Evolutionary conservation across 1,140 invertebrate genomes (phyloP).

Genomic region (Camponotus vicinus): DNA sequence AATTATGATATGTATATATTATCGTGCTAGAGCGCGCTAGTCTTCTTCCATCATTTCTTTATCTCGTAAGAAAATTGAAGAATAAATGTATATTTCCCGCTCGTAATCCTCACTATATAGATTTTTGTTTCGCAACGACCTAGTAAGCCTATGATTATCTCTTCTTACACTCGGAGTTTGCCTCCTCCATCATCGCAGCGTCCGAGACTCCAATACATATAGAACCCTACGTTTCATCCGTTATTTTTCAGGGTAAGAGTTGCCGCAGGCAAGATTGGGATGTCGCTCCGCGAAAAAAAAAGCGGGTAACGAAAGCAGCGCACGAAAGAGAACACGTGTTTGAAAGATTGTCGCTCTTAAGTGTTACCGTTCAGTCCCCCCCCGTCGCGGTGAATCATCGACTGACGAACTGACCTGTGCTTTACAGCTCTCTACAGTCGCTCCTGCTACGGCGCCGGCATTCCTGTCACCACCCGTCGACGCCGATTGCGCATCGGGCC

Average conservation of each 20-base stretch:
- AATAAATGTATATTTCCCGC: background rate
- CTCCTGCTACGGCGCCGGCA: slow-evolving; percentile 47
- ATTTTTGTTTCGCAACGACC: background rate
- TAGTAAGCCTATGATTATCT: background rate
- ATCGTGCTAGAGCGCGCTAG: background rate
- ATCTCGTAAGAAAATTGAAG: background rate
- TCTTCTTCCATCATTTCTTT: background rate
- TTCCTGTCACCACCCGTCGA: slow-evolving; percentile 6
- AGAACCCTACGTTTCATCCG: background rate
- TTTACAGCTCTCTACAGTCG: slow-evolving; percentile 69
- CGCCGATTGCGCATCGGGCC: slow-evolving; percentile 37
- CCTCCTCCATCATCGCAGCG: background rate
- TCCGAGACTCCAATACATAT: background rate
- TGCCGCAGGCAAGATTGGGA: too few species aligned
- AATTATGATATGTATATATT: slow-evolving; percentile 10
- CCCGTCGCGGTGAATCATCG: slow-evolving; percentile 30
- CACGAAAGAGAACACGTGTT: slow-evolving; percentile 25
- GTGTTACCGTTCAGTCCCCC: slow-evolving; percentile 56
- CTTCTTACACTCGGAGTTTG: background rate
- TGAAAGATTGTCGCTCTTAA: slow-evolving; percentile 49
- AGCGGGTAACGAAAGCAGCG: background rate
- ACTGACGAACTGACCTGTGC: slow-evolving; percentile 63
- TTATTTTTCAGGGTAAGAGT: slow-evolving; percentile 24
- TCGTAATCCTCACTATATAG: background rate
- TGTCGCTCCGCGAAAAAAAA: background rate